A percentile compares a stretch with the other conserved stretches of the same genome.
Conservation (phyloP, 2,113 vertebrate species). For the Antennarius striatus region DNA sequence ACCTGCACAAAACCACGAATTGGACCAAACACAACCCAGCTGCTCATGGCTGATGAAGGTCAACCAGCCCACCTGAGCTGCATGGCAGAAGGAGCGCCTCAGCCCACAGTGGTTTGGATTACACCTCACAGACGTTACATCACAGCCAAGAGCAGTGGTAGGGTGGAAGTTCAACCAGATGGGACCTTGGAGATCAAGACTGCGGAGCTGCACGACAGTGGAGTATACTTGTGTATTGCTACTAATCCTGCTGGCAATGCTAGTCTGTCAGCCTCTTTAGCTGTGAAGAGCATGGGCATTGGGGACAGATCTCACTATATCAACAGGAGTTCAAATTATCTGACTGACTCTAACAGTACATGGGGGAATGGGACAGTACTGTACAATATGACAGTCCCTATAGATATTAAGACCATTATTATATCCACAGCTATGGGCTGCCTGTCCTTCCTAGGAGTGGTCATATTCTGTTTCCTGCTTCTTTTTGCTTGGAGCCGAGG, state of each 20-base stretch:
- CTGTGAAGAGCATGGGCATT: slow-evolving; percentile 87
- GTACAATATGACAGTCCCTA: slow-evolving; percentile 92
- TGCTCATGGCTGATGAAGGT: slow-evolving; percentile 91
- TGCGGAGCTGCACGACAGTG: slow-evolving; percentile 95
- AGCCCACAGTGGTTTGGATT: slow-evolving; percentile 91
- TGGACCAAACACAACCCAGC: slow-evolving; percentile 89
- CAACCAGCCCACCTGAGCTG: slow-evolving; percentile 92
- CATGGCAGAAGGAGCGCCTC: slow-evolving; percentile 90
- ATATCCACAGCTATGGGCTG: slow-evolving; percentile 99
- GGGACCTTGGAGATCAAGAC: slow-evolving; percentile 95
- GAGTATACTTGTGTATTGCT: slow-evolving; percentile 93
- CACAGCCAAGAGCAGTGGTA: slow-evolving; percentile 91
- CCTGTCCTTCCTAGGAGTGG: slow-evolving; percentile 96
- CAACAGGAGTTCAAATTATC: slow-evolving; percentile 93
- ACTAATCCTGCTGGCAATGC: slow-evolving; percentile 96
- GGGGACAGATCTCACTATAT: slow-evolving; percentile 87
- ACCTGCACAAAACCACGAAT: slow-evolving; percentile 92
- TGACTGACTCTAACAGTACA: slow-evolving; percentile 92
- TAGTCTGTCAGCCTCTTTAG: slow-evolving; percentile 90
- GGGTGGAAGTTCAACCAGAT: slow-evolving; percentile 91
- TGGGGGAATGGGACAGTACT: slow-evolving; percentile 90
- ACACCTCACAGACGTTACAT: slow-evolving; percentile 93
- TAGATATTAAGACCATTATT: slow-evolving; percentile 98
- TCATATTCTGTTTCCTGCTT: slow-evolving; percentile 96
- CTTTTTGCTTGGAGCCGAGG: slow-evolving; percentile 97